phyloP scores from a whole-genome alignment of 2,888 invertebrate species.

The Deroplatys truncata region DNA sequence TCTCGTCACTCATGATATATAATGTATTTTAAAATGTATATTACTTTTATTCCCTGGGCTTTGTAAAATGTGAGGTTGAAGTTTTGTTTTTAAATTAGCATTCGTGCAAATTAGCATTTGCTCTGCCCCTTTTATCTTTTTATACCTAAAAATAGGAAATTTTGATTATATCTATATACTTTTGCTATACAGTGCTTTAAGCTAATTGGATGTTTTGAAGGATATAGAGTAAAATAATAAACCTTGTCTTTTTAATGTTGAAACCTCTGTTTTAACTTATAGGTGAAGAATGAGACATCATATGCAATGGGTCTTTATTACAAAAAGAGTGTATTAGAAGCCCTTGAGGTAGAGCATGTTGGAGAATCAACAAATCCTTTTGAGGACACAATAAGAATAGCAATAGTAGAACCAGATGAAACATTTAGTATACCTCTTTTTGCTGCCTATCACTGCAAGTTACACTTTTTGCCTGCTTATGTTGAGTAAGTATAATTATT shows the following conservation, averaged over 20 bases:
- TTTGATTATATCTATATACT: no score
- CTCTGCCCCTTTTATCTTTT: no score
- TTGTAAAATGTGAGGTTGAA: no score
- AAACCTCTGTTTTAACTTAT: conserved; percentile 3
- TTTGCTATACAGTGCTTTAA: no score
- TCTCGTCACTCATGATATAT: no score
- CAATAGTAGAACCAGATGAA: conserved; percentile 69
- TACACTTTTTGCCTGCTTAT: conserved; percentile 69
- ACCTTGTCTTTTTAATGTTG: not conserved
- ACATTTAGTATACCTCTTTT: conserved; percentile 71
- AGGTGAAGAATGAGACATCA: conserved; percentile 74
- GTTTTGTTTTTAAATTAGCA: no score
- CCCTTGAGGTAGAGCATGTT: conserved; percentile 57
- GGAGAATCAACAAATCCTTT: conserved; percentile 71
- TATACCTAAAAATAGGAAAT: no score
- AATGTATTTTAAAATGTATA: no score
- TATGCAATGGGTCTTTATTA: conserved; percentile 71
- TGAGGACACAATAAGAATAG: conserved; percentile 66
- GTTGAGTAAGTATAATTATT: conserved; percentile 56
- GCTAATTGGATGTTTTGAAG: no score
- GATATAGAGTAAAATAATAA: no score
- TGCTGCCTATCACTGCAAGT: conserved; percentile 75
- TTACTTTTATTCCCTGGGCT: no score
- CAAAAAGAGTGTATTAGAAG: conserved; percentile 65
- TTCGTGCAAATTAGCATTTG: no score